Percentiles rank a stretch among this genome's conserved stretches.
phyloP scores from a whole-genome alignment of 2,797 vertebrate genomes.

The Cyprinodon diabolis region DNA sequence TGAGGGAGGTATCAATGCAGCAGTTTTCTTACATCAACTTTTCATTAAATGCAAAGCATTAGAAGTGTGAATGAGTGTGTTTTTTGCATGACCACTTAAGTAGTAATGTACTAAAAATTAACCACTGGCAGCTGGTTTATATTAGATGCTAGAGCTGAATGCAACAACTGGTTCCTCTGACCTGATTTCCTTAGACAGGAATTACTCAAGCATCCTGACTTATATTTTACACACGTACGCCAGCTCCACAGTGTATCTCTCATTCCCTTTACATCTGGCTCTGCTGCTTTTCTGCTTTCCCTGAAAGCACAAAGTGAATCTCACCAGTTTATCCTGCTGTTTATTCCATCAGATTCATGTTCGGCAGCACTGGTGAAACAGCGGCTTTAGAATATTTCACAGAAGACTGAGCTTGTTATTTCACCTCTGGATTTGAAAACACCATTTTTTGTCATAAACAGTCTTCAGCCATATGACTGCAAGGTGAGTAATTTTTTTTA shows the following conservation, averaged over 20 bases:
- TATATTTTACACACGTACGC: slow-evolving; percentile 24
- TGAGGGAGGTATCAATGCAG: slow-evolving; percentile 23
- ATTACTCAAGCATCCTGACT: slow-evolving; percentile 63
- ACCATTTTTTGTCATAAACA: slow-evolving; percentile 37
- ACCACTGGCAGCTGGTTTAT: slow-evolving; percentile 6
- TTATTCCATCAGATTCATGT: slow-evolving; percentile 28
- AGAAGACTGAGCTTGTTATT: slow-evolving; percentile 25
- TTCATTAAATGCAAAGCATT: slow-evolving; percentile 21
- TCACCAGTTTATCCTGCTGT: slow-evolving; percentile 37
- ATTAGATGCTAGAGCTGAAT: slow-evolving; percentile 33
- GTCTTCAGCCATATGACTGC: slow-evolving; percentile 30
- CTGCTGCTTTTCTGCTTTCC: slow-evolving; percentile 20
- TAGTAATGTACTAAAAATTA: slow-evolving; percentile 7
- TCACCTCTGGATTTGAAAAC: slow-evolving; percentile 26
- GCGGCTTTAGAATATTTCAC: slow-evolving; percentile 21
- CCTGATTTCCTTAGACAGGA: slow-evolving; percentile 76
- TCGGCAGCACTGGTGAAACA: slow-evolving; percentile 38
- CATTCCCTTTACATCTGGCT: slow-evolving; percentile 41
- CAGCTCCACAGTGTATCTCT: slow-evolving; percentile 19
- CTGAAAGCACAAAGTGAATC: slow-evolving; percentile 21
- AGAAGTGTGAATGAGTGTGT: slow-evolving; percentile 25
- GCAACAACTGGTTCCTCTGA: slow-evolving; percentile 63
- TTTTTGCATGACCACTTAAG: slow-evolving; percentile 18
- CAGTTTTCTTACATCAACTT: slow-evolving; percentile 30
- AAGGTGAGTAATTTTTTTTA: slow-evolving; percentile 26